Conservation (phyloP, 2,113 vertebrate species). For the Spermophilus dauricus region DNA sequence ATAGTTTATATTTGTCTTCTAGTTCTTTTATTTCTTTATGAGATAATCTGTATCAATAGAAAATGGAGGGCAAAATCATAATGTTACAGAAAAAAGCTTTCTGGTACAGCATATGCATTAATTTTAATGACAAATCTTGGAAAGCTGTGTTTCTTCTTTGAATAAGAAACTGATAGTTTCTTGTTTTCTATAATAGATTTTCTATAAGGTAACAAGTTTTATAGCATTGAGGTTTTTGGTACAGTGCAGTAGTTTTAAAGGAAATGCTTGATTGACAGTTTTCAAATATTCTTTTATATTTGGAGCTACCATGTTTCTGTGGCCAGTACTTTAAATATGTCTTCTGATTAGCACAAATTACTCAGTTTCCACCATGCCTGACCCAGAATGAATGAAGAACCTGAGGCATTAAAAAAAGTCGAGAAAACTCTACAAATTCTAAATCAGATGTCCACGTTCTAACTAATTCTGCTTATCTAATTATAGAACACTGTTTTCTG, state of each 20-base stretch:
- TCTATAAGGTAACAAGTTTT: slow-evolving; percentile 12
- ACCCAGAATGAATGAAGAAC: background rate
- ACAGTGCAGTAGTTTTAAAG: background rate
- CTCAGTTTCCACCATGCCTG: background rate
- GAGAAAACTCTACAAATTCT: background rate
- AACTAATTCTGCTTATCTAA: background rate
- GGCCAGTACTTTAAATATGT: background rate
- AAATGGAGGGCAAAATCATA: slow-evolving; percentile 5
- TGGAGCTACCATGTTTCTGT: background rate
- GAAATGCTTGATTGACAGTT: background rate
- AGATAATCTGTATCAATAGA: background rate
- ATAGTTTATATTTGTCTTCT: slow-evolving; percentile 23
- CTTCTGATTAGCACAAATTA: background rate
- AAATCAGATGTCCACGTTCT: background rate
- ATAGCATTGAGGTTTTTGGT: slow-evolving; percentile 10
- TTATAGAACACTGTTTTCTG: background rate
- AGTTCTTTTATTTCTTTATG: slow-evolving; percentile 6
- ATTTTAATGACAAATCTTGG: slow-evolving; percentile 45
- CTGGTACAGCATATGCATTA: background rate
- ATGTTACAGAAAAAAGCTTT: background rate
- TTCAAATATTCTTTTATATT: background rate
- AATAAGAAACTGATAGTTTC: slow-evolving; percentile 6
- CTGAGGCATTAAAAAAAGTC: background rate
- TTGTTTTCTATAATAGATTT: slow-evolving; percentile 35
- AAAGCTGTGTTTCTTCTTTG: slow-evolving; percentile 9